Conservation (phyloP, 2,888 invertebrate species). For the Sarcophaga subvicina region DNA sequence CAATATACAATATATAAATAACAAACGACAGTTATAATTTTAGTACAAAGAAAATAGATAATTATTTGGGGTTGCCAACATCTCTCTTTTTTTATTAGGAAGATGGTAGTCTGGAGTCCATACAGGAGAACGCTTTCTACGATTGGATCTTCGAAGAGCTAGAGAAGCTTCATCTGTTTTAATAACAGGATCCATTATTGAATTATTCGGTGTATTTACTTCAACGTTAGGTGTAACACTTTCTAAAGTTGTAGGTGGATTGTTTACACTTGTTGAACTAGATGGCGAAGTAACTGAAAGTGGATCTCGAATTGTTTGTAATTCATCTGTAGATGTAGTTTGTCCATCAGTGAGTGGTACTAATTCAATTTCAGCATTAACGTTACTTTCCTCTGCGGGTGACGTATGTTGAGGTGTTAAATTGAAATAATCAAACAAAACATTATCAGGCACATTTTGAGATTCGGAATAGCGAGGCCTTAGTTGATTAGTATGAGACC, state of each 20-base stretch:
- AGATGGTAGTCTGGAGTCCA: not conserved
- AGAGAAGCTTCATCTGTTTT: not conserved
- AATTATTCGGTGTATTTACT: not conserved
- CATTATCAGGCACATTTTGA: not conserved
- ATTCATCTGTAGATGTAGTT: not conserved
- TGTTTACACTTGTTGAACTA: not conserved
- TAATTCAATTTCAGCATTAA: not conserved
- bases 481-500: conserved; percentile 9
- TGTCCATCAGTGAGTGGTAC: not conserved
- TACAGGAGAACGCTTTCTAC: conserved; percentile 1
- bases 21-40: too few relatives aligned
- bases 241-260: not conserved
- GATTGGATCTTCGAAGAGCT: conserved; percentile 8
- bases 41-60: too few relatives aligned
- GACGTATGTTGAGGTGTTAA: not conserved
- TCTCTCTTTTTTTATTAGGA: not conserved
- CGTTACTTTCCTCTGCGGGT: not conserved
- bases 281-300: not conserved
- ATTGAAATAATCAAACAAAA: conserved; percentile 9
- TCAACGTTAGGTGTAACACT: not conserved
- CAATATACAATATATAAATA: too few relatives aligned
- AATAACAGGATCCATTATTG: not conserved
- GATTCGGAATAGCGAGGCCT: not conserved
- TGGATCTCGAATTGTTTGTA: not conserved
- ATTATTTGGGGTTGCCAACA: conserved; percentile 12